Conservation (phyloP, 2,113 vertebrate genomes). For the Cryptomyrus ogoouensis region DNA sequence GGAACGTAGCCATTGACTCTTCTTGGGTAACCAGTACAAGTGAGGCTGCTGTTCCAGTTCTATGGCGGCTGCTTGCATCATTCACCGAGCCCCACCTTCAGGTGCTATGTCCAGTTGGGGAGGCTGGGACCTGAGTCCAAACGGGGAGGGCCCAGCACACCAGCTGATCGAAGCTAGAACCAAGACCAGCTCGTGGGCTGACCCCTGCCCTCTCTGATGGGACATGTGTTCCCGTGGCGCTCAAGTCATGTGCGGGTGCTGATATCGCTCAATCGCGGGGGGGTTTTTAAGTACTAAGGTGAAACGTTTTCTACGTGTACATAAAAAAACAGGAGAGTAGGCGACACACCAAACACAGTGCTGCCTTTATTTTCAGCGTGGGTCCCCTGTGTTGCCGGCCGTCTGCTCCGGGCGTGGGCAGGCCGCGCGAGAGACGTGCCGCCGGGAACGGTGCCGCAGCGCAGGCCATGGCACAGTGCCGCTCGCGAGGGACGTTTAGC, state of each 20-base stretch:
- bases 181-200: neutral
- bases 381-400: neutral
- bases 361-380: neutral
- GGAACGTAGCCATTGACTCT: neutral
- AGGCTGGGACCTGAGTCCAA: neutral
- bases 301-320: neutral
- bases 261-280: neutral
- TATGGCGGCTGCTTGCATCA: neutral
- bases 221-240: neutral
- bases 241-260: neutral
- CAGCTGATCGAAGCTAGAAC: neutral
- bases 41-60: neutral
- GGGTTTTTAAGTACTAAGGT: neutral
- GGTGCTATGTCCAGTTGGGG: neutral
- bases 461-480: conserved; percentile 50
- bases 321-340: neutral
- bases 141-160: neutral
- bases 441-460: neutral
- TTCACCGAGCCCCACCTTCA: neutral
- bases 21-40: neutral
- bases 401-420: conserved; percentile 17
- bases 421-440: conserved; percentile 27
- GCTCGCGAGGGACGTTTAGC: conserved; percentile 67
- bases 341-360: neutral
- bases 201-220: neutral